Evolutionary conservation across 2,113 vertebrate species (phyloP).

Genomic region (Arothron firmamentum): DNA sequence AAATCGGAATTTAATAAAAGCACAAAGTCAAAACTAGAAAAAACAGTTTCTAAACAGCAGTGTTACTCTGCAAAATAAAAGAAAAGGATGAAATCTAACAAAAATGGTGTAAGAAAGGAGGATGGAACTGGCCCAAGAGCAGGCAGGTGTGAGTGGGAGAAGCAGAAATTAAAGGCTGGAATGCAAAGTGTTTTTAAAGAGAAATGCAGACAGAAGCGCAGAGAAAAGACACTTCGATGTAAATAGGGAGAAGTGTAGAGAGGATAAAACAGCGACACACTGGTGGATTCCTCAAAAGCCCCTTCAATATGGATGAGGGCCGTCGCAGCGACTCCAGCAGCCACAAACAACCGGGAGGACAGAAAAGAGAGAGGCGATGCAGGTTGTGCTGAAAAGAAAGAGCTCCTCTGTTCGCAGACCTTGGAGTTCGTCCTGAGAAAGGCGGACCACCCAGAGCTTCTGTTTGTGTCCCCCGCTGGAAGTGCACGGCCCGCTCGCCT

Average conservation of each 20-base stretch:
- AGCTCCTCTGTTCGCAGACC: conserved; percentile 51
- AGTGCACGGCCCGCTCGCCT: conserved; percentile 1
- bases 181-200: conserved; percentile 55
- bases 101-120: conserved; percentile 52
- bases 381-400: conserved; percentile 55
- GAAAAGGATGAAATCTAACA: conserved; percentile 15
- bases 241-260: conserved; percentile 53
- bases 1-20: conserved; percentile 1
- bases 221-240: conserved; percentile 61
- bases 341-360: conserved; percentile 53
- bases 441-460: conserved; percentile 64
- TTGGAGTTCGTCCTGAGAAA: conserved; percentile 48
- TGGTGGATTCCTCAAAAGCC: conserved; percentile 64
- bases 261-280: conserved; percentile 50
- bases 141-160: conserved; percentile 62
- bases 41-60: conserved; percentile 4
- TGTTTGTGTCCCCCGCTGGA: conserved; percentile 58
- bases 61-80: conserved; percentile 41
- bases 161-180: conserved; percentile 52
- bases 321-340: conserved; percentile 44
- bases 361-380: conserved; percentile 35
- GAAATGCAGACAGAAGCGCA: conserved; percentile 41
- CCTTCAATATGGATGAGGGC: conserved; percentile 73
- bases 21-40: too few relatives aligned
- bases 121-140: conserved; percentile 27